Conservation (phyloP, 2,797 vertebrate species). For the Anguilla marmorata region DNA sequence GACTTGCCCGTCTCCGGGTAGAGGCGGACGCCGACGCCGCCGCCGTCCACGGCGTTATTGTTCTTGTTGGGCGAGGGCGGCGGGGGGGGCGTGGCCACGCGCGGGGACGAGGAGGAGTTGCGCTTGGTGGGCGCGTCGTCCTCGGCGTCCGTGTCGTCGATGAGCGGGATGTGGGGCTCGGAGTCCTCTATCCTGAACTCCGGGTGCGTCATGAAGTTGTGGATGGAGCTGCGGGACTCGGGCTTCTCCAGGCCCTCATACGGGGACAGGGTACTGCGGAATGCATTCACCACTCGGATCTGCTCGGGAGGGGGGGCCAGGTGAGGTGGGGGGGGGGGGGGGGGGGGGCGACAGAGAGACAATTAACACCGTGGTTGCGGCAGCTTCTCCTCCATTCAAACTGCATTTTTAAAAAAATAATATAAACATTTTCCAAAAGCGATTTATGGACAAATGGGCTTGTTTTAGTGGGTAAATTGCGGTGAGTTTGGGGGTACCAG, state of each 20-base stretch:
- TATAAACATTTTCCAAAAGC: constrained; percentile 31
- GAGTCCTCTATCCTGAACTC: constrained; percentile 99
- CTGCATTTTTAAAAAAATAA: constrained; percentile 42
- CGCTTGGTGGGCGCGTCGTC: constrained; percentile 97
- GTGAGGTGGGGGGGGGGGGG: constrained; percentile 35
- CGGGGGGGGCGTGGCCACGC: constrained; percentile 68
- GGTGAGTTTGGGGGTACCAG: constrained; percentile 78
- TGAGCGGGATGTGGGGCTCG: constrained; percentile 97
- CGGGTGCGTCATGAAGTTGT: constrained; percentile 99
- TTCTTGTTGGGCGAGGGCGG: constrained; percentile 95
- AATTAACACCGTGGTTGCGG: constrained; percentile 54
- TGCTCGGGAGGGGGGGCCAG: constrained; percentile 57
- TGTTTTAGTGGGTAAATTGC: constrained; percentile 67
- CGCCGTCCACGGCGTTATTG: constrained; percentile 97
- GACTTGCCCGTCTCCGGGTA: constrained; percentile 89
- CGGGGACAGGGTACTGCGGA: constrained; percentile 99
- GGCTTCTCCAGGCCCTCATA: constrained; percentile 98
- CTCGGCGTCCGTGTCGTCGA: constrained; percentile 97
- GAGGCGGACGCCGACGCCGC: constrained; percentile 90
- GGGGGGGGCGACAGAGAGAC: constrained; percentile 27
- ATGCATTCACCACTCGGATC: constrained; percentile 99
- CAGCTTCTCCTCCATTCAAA: constrained; percentile 28
- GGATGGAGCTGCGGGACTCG: constrained; percentile 94
- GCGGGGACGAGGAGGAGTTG: constrained; percentile 75
- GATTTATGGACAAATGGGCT: constrained; percentile 42